Evolutionary conservation across 2,113 vertebrate species (phyloP), one percentile per base, ranked within the genome.

Genomic region (Alosa alosa): DNA sequence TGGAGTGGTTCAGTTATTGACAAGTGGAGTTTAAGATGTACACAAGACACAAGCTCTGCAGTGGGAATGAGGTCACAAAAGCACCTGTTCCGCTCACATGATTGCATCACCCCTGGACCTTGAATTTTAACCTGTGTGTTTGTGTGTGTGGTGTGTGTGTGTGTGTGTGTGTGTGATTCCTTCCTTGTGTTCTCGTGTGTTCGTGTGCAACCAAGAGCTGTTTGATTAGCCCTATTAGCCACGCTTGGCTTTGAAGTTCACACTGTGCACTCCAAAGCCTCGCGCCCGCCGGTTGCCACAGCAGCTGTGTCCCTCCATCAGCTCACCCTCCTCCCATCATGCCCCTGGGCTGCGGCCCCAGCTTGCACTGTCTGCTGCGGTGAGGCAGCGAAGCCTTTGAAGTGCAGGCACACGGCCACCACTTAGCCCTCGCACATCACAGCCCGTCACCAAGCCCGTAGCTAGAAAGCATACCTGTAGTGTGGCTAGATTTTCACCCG

Each of bases 241-340:
- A 31, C n/a, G 20, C 64, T 72, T 72, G 64, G 64, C 64, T 72
- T 72, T 72, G 64, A 72, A 72, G 64, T 72, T 72, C n/a, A 72
- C 10, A 31, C 64, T 3, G n/a, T 36, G 64, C 64, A 2, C n/a
- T 72, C 3, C 7, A 72, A 72, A 72, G 15, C 52, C 52, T 55
- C 52, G 17, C 52, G 15, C 52, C 52, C 13, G 52, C 52, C 15
- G 47, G 52, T 55, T 55, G 52, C 52, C 25, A 36, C 64, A 36
- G 64, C 64, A 72, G 64, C 64, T 72, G 64, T 72, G 31, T 36
- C 64, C 25, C 64, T 72, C 64, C 25, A 13, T 31, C 64, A 31
- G n/a, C 64, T 36, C 64, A 2, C 64, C 25, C 31, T 11, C 64
- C 64, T 36, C 64, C 64, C 25, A 10, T 72, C 64, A 25, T 72